These are phyloP conservation scores for Pterois miles DNA, from an alignment of 2,797 vertebrate species.

Conservation along the genomic window DNA sequence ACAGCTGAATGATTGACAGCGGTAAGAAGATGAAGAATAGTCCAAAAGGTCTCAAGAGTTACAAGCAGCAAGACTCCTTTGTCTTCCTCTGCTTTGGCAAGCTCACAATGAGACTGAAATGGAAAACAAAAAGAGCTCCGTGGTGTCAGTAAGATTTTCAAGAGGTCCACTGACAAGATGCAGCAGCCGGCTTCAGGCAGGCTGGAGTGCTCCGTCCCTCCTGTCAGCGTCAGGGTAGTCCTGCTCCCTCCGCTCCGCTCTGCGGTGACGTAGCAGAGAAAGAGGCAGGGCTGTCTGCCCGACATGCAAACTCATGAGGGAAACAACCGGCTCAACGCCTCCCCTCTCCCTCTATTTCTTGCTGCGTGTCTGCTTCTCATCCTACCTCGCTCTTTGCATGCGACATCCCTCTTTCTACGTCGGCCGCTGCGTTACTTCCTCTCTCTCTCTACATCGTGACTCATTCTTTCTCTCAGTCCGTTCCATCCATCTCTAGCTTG, in stretches of 20 bases:
- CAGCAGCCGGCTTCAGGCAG: conserved; percentile 54
- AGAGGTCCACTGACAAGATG: conserved; percentile 45
- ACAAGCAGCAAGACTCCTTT: conserved; percentile 9
- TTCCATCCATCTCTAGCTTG: conserved; percentile 12
- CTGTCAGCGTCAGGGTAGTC: conserved; percentile 64
- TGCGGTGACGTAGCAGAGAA: conserved; percentile 68
- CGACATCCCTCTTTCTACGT: conserved; percentile 39
- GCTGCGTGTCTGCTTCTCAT: conserved; percentile 49
- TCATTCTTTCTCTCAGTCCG: conserved; percentile 46
- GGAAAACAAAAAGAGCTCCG: conserved; percentile 6
- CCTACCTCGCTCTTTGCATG: conserved; percentile 43
- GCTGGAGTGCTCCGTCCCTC: conserved; percentile 51
- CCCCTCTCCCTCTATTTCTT: conserved; percentile 38
- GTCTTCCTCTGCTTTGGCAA: conserved; percentile 12
- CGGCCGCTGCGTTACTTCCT: conserved; percentile 20
- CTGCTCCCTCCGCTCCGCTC: conserved; percentile 58
- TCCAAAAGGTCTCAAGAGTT: conserved; percentile 50
- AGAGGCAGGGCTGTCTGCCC: conserved; percentile 64
- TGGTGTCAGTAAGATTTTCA: conserved; percentile 4
- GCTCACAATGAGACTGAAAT: neutral
- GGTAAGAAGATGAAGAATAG: conserved; percentile 9
- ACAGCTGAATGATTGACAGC: conserved; percentile 28
- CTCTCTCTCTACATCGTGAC: conserved; percentile 39
- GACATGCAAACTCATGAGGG: conserved; percentile 59
- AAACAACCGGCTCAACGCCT: conserved; percentile 52